Evolutionary conservation across 2,888 invertebrate genomes (phyloP).

Genomic region (Dryobota labecula): DNA sequence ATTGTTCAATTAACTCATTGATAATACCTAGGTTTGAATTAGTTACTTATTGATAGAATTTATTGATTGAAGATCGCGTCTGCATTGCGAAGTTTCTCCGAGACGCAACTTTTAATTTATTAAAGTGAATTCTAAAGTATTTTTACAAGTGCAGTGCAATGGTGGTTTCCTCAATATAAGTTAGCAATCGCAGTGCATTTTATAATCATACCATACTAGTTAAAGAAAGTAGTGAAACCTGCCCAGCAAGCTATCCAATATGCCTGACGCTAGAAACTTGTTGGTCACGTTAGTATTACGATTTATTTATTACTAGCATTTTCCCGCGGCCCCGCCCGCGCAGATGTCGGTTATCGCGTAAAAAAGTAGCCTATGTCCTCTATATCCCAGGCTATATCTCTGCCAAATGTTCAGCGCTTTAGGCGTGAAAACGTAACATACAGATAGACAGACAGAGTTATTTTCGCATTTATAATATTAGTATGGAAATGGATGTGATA

Average conservation of each 20-base stretch:
- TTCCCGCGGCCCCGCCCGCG: background rate
- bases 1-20: constrained; percentile 37
- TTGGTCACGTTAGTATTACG: constrained; percentile 35
- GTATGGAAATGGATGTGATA: no score
- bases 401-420: no score
- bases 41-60: constrained; percentile 30
- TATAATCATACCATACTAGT: constrained; percentile 48
- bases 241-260: constrained; percentile 45
- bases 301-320: constrained; percentile 23
- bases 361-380: no score
- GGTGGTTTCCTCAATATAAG: constrained; percentile 17
- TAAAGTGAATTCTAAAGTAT: constrained; percentile 3
- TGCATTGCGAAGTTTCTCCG: background rate
- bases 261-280: constrained; percentile 52
- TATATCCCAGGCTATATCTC: no score
- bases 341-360: no score
- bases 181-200: constrained; percentile 43
- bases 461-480: no score
- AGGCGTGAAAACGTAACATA: no score
- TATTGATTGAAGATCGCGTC: constrained; percentile 18
- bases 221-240: constrained; percentile 59
- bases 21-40: constrained; percentile 11
- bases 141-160: constrained; percentile 24
- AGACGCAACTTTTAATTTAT: constrained; percentile 17
- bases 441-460: no score